Evolutionary conservation across 2,797 vertebrate species (phyloP).

Genomic region (Ficedula albicollis): DNA sequence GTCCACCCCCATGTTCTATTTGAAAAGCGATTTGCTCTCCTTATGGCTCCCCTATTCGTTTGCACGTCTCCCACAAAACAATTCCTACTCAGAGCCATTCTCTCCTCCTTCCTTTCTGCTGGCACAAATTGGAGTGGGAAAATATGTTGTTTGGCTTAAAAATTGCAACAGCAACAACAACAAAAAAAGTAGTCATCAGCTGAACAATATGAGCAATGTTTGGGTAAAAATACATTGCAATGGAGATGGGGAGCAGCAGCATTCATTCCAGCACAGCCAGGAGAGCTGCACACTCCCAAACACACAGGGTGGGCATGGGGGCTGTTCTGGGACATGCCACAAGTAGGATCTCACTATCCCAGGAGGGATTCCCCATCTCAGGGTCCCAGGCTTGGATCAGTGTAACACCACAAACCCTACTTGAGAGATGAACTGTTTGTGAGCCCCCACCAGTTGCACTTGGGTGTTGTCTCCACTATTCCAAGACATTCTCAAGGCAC

Average conservation of each 20-base stretch:
- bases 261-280: fast-evolving
- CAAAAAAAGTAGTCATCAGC: background rate
- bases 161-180: background rate
- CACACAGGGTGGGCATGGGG: fast-evolving
- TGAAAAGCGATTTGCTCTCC: background rate
- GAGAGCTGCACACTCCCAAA: background rate
- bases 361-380: background rate
- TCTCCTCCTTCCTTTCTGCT: background rate
- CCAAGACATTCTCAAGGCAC: background rate
- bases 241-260: background rate
- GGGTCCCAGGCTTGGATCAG: background rate
- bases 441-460: background rate
- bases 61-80: slow-evolving; percentile 4
- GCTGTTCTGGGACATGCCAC: background rate
- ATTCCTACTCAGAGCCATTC: background rate
- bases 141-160: slow-evolving; percentile 40
- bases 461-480: background rate
- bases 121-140: background rate
- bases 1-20: slow-evolving; percentile 42
- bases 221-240: slow-evolving; percentile 3
- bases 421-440: fast-evolving
- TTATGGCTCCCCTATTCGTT: background rate
- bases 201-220: slow-evolving; percentile 4
- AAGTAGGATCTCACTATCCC: background rate
- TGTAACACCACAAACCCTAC: fast-evolving